These are phyloP conservation scores for Bombus breviceps DNA, from an alignment of 1,140 invertebrate genomes.

Conservation along the genomic window DNA sequence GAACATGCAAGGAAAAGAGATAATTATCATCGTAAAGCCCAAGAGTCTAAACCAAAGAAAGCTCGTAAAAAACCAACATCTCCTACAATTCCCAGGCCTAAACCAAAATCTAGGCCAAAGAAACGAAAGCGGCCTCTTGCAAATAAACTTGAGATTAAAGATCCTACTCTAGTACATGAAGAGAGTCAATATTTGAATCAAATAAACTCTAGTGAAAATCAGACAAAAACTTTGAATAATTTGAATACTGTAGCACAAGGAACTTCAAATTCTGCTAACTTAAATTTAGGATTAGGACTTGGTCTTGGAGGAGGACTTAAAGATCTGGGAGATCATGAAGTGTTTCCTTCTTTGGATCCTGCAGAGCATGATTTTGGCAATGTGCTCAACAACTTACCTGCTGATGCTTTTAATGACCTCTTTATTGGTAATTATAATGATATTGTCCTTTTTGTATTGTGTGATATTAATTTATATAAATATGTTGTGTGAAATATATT, in stretches of 20 bases:
- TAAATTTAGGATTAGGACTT: slow-evolving; percentile 75
- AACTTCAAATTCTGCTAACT: slow-evolving; percentile 71
- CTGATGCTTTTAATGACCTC: slow-evolving; percentile 95
- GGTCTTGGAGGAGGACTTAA: slow-evolving; percentile 78
- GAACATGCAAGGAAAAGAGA: slow-evolving; percentile 92
- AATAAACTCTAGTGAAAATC: slow-evolving; percentile 73
- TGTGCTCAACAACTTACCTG: slow-evolving; percentile 93
- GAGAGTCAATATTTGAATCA: slow-evolving; percentile 74
- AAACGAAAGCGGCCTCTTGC: slow-evolving; percentile 84
- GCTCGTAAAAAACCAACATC: slow-evolving; percentile 90
- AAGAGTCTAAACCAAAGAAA: slow-evolving; percentile 90
- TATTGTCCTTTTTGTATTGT: not conserved
- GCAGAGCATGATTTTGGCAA: slow-evolving; percentile 95
- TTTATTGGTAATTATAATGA: slow-evolving; percentile 87
- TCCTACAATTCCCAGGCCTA: slow-evolving; percentile 86
- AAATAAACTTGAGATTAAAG: slow-evolving; percentile 66
- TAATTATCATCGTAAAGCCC: slow-evolving; percentile 89
- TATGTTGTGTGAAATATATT: not conserved
- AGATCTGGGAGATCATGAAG: slow-evolving; percentile 81
- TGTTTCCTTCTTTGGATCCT: slow-evolving; percentile 84
- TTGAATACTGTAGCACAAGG: slow-evolving; percentile 74
- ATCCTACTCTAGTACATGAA: slow-evolving; percentile 59
- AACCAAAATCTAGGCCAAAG: slow-evolving; percentile 87
- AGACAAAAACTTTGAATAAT: slow-evolving; percentile 79
- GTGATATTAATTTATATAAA: not conserved